Evolutionary conservation across 2,888 invertebrate species (phyloP).

Genomic region (Epinotia nisella): DNA sequence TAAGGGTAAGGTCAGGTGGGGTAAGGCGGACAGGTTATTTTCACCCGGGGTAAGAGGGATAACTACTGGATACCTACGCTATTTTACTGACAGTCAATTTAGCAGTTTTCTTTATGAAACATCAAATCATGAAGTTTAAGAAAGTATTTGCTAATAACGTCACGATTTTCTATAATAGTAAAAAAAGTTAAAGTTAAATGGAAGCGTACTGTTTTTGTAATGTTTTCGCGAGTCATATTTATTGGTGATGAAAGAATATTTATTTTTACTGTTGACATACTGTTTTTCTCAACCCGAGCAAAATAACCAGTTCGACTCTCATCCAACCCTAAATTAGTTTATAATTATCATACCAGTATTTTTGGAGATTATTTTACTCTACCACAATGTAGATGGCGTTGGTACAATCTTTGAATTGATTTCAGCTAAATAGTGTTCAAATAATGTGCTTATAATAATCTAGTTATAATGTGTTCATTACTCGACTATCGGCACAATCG

Average conservation of each 20-base stretch:
- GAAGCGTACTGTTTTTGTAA: no score
- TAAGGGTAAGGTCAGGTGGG: background rate
- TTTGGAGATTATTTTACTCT: constrained; percentile 41
- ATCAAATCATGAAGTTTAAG: no score
- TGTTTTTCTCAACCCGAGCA: background rate
- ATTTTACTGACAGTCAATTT: no score
- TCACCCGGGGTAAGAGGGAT: no score
- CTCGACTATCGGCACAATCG: constrained; percentile 40
- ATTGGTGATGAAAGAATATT: no score
- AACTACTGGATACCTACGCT: no score
- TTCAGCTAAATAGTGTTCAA: constrained; percentile 41
- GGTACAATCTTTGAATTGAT: constrained; percentile 26
- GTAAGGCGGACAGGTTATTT: background rate
- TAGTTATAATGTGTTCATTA: constrained; percentile 54
- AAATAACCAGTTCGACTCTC: background rate
- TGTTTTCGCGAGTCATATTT: no score
- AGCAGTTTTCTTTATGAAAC: no score
- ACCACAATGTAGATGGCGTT: constrained; percentile 29
- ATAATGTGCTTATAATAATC: constrained; percentile 47
- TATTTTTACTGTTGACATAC: no score
- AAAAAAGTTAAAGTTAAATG: no score
- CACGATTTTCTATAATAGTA: no score
- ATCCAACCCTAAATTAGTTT: constrained; percentile 14
- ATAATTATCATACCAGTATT: constrained; percentile 35
- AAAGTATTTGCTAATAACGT: no score